These are phyloP conservation scores for Eupithecia tripunctaria DNA, from an alignment of 2,888 invertebrate species.

Conservation along the genomic window DNA sequence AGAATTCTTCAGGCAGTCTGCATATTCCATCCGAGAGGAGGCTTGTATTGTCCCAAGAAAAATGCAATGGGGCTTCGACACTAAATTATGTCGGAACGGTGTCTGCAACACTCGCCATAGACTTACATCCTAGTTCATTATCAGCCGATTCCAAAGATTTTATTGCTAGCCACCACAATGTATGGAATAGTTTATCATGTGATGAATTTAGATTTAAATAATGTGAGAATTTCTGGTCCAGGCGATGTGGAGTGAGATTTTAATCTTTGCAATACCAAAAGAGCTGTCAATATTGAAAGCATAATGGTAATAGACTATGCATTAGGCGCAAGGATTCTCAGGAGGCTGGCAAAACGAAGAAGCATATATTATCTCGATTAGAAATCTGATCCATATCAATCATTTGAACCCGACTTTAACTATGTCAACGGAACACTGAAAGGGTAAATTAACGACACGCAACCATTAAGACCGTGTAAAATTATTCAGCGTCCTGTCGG, in stretches of 20 bases:
- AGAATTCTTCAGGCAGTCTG: constrained; percentile 82
- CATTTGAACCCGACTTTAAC: constrained; percentile 59
- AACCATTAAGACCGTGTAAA: constrained; percentile 81
- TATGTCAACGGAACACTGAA: constrained; percentile 65
- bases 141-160: constrained; percentile 61
- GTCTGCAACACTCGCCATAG: constrained; percentile 62
- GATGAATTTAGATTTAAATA: constrained; percentile 52
- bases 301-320: constrained; percentile 4
- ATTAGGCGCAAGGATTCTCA: not conserved
- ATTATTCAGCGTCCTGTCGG: constrained; percentile 81
- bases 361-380: not conserved
- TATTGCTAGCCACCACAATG: constrained; percentile 60
- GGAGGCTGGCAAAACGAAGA: not conserved
- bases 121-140: constrained; percentile 73
- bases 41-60: constrained; percentile 83
- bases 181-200: constrained; percentile 51
- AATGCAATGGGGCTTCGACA: constrained; percentile 68
- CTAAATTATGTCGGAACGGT: constrained; percentile 76
- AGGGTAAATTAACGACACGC: constrained; percentile 76
- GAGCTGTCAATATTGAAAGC: constrained; percentile 4
- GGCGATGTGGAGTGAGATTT: constrained; percentile 22
- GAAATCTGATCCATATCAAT: constrained; percentile 41
- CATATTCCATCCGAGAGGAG: constrained; percentile 77
- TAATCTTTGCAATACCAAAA: constrained; percentile 25
- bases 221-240: constrained; percentile 32